These are phyloP conservation scores for Nematolebias whitei DNA, from an alignment of 2,113 vertebrate genomes.

Conservation along the genomic window DNA sequence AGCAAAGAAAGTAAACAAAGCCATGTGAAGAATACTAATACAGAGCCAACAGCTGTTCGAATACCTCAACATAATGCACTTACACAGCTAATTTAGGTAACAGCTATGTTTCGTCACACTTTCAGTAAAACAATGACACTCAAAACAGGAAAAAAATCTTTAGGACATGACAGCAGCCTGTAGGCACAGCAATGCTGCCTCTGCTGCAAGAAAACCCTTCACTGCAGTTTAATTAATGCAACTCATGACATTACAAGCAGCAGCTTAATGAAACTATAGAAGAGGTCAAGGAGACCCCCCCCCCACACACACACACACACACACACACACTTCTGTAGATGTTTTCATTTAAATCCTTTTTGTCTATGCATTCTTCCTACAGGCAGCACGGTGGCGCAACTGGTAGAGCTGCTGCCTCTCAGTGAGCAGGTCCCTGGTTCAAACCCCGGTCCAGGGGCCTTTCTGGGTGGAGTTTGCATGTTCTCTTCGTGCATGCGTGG, in stretches of 20 bases:
- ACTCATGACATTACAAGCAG: constrained; percentile 57
- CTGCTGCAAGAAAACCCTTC: neutral
- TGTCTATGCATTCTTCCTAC: constrained; percentile 1
- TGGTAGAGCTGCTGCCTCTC: no score
- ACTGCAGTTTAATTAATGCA: constrained; percentile 59
- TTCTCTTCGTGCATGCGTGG: no score
- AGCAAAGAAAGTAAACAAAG: neutral
- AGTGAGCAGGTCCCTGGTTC: no score
- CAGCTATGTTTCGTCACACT: neutral
- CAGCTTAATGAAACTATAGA: constrained; percentile 41
- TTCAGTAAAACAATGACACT: constrained; percentile 3
- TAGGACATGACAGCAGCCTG: constrained; percentile 19
- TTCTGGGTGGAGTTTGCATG: no score
- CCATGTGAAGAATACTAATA: neutral
- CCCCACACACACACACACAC: no score
- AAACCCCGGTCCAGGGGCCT: no score
- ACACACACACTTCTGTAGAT: neutral
- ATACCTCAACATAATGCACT: neutral
- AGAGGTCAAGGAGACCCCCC: constrained; percentile 19
- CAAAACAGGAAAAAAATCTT: neutral
- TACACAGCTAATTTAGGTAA: neutral
- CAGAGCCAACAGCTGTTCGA: neutral
- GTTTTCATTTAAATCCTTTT: constrained; percentile 18
- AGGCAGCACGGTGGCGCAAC: no score
- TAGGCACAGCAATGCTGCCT: constrained; percentile 14